These are phyloP conservation scores for Morone saxatilis DNA, from an alignment of 2,113 vertebrate species.

Conservation along the genomic window DNA sequence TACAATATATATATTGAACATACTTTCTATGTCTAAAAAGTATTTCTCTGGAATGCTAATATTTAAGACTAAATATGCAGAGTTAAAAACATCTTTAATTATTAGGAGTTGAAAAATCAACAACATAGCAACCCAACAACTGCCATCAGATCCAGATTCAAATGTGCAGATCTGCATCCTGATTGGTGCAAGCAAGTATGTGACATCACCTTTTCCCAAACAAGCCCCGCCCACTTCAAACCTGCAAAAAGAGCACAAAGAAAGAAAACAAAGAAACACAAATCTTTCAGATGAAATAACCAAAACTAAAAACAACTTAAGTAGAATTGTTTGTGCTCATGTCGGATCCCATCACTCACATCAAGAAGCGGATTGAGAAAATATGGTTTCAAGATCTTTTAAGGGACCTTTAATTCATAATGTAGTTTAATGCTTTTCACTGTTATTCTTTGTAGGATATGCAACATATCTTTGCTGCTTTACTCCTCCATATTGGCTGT, in stretches of 20 bases:
- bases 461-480: conserved; percentile 26
- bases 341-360: too few relatives aligned
- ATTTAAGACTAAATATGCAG: not conserved
- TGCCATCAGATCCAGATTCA: too few relatives aligned
- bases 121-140: too few relatives aligned
- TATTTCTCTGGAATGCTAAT: not conserved
- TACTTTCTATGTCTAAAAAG: too few relatives aligned
- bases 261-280: too few relatives aligned
- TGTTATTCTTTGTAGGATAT: too few relatives aligned
- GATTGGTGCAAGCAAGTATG: not conserved
- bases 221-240: not conserved
- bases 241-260: too few relatives aligned
- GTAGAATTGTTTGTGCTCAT: not conserved
- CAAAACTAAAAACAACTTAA: not conserved
- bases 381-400: not conserved
- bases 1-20: not conserved
- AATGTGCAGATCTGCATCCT: not conserved
- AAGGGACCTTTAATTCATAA: not conserved
- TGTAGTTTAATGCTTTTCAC: not conserved
- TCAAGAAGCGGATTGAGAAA: not conserved
- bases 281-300: not conserved
- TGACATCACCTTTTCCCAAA: not conserved
- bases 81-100: too few relatives aligned
- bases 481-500: conserved; percentile 29
- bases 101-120: too few relatives aligned